Conservation (phyloP, 2,113 vertebrate genomes). For the pig (Sus scrofa) region DNA sequence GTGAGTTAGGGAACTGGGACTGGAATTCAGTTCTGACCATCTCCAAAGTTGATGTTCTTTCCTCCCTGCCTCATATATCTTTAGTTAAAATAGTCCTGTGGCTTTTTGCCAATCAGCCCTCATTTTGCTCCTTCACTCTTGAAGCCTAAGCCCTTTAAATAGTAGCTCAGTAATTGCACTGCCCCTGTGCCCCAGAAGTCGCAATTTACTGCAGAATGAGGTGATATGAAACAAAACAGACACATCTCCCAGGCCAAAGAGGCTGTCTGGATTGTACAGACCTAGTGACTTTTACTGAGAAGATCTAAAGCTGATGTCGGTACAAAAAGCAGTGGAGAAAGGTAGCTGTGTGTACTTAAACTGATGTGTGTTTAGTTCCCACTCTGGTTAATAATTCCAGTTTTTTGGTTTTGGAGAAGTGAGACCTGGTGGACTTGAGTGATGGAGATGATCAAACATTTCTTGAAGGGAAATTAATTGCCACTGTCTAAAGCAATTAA, state of each 20-base stretch:
- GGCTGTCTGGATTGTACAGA: conserved; percentile 84
- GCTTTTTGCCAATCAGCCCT: conserved; percentile 65
- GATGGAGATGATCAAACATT: conserved; percentile 67
- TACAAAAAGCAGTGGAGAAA: conserved; percentile 63
- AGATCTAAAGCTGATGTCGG: conserved; percentile 87
- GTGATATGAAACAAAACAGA: conserved; percentile 88
- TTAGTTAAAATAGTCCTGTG: conserved; percentile 74
- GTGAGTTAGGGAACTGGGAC: conserved; percentile 12
- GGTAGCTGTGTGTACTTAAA: background rate
- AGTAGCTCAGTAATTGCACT: conserved; percentile 83
- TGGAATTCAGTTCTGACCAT: conserved; percentile 57
- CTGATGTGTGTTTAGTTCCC: conserved; percentile 78
- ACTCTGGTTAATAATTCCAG: conserved; percentile 75
- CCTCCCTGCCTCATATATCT: conserved; percentile 71
- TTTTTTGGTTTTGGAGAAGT: conserved; percentile 71
- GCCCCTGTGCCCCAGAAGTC: conserved; percentile 86
- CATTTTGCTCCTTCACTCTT: conserved; percentile 68
- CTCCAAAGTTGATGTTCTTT: conserved; percentile 46
- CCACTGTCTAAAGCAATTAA: conserved; percentile 31
- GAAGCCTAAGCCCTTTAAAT: conserved; percentile 82
- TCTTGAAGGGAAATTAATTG: conserved; percentile 72
- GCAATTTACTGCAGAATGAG: conserved; percentile 88
- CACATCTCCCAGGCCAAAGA: conserved; percentile 85
- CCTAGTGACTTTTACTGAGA: conserved; percentile 84
- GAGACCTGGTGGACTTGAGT: conserved; percentile 55